Conservation (phyloP, 2,797 vertebrate species). For the Coregonus sp. region DNA sequence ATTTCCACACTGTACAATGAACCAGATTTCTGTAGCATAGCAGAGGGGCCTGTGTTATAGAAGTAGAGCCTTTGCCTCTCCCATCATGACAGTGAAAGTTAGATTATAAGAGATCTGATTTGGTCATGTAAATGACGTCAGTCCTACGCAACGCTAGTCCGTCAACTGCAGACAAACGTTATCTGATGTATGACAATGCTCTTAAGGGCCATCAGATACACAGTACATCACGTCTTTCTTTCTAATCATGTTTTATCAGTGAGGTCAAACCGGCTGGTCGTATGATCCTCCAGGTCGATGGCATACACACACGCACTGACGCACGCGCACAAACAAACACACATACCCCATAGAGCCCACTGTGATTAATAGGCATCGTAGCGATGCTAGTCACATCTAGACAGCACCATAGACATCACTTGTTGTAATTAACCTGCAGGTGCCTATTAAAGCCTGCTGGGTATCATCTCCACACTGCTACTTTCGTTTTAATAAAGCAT, state of each 20-base stretch:
- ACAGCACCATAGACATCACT: conserved; percentile 23
- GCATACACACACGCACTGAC: no score
- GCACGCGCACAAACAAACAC: background rate
- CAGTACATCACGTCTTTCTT: no score
- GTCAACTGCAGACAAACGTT: no score
- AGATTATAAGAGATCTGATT: background rate
- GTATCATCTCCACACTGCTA: conserved; percentile 31
- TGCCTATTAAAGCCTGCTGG: conserved; percentile 35
- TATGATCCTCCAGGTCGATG: background rate
- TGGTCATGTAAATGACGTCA: background rate
- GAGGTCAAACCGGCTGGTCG: no score
- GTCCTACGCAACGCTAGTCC: no score
- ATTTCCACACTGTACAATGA: background rate
- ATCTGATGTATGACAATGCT: no score
- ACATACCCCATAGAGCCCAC: background rate
- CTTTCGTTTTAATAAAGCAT: conserved; percentile 48
- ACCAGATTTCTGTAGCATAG: background rate
- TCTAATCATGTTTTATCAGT: no score
- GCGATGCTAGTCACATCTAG: background rate
- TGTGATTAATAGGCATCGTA: background rate
- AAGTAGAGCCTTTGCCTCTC: background rate
- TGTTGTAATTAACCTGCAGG: conserved; percentile 45
- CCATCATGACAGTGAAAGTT: background rate
- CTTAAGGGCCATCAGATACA: no score
- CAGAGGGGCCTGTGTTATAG: background rate